phyloP scores from a whole-genome alignment of 30 jellyfish, hydroid and myxozoan species.

The Aurelia aurita region DNA sequence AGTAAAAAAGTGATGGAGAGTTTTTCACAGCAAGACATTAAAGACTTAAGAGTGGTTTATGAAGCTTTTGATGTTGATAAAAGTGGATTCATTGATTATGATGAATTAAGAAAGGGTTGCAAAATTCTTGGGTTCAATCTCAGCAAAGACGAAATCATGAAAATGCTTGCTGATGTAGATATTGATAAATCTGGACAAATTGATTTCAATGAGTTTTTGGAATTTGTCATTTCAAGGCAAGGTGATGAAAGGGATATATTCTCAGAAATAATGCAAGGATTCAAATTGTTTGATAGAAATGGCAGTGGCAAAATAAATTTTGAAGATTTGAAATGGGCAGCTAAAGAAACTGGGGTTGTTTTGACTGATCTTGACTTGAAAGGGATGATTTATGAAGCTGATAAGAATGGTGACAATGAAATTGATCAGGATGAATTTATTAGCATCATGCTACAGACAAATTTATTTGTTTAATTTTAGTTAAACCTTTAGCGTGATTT shows the following conservation, averaged over 20 bases:
- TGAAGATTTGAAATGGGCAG: slow-evolving; percentile 65
- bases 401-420: slow-evolving; percentile 77
- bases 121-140: slow-evolving; percentile 63
- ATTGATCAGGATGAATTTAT: slow-evolving; percentile 66
- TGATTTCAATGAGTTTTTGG: slow-evolving; percentile 73
- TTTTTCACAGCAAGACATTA: slow-evolving; percentile 64
- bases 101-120: slow-evolving; percentile 58
- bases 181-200: slow-evolving; percentile 64
- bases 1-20: slow-evolving; percentile 62
- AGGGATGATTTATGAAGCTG: slow-evolving; percentile 78
- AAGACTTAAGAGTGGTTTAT: slow-evolving; percentile 60
- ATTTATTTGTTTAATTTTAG: slow-evolving; percentile 23
- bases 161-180: slow-evolving; percentile 68
- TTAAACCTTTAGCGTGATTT: no score
- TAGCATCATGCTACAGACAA: slow-evolving; percentile 64
- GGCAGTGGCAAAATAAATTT: slow-evolving; percentile 58
- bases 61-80: slow-evolving; percentile 71
- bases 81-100: slow-evolving; percentile 74
- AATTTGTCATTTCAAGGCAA: slow-evolving; percentile 71
- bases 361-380: slow-evolving; percentile 51
- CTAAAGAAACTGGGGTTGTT: slow-evolving; percentile 56
- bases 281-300: slow-evolving; percentile 49
- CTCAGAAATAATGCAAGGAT: slow-evolving; percentile 73
- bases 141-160: slow-evolving; percentile 23
- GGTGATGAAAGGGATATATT: slow-evolving; percentile 72